A percentile compares a stretch with the other conserved stretches of the same genome.
phyloP scores from a whole-genome alignment of 2,113 vertebrate genomes.

The Toxostoma redivivum region DNA sequence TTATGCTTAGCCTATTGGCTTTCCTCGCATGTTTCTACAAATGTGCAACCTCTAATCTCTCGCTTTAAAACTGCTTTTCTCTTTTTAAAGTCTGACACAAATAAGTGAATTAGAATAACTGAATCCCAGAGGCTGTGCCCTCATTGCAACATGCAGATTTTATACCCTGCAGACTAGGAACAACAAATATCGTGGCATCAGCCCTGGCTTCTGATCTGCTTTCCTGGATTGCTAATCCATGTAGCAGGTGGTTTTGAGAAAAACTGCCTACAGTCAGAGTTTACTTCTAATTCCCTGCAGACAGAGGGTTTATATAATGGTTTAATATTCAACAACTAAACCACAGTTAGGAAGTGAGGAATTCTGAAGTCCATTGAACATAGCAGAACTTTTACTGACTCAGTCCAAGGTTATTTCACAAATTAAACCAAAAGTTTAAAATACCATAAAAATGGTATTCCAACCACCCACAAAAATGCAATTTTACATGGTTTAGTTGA shows the following conservation, averaged over 20 bases:
- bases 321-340: constrained; percentile 10
- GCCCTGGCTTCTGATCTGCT: neutral
- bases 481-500: neutral
- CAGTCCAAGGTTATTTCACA: neutral
- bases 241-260: neutral
- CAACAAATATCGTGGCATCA: neutral
- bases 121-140: neutral
- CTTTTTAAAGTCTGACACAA: constrained; percentile 29
- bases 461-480: neutral
- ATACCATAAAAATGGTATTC: neutral
- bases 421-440: neutral
- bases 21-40: neutral
- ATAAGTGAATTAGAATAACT: neutral
- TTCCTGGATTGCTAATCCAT: neutral
- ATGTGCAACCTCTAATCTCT: neutral
- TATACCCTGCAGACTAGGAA: neutral
- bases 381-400: neutral
- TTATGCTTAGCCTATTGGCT: constrained; percentile 8
- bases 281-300: neutral
- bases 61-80: constrained; percentile 16
- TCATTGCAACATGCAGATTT: neutral
- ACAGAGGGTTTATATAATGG: neutral
- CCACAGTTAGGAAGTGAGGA: neutral
- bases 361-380: neutral
- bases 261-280: neutral